Evolutionary conservation across 2,113 vertebrate species (phyloP), one percentile per base, ranked within the genome.

Genomic region (Castor canadensis): DNA sequence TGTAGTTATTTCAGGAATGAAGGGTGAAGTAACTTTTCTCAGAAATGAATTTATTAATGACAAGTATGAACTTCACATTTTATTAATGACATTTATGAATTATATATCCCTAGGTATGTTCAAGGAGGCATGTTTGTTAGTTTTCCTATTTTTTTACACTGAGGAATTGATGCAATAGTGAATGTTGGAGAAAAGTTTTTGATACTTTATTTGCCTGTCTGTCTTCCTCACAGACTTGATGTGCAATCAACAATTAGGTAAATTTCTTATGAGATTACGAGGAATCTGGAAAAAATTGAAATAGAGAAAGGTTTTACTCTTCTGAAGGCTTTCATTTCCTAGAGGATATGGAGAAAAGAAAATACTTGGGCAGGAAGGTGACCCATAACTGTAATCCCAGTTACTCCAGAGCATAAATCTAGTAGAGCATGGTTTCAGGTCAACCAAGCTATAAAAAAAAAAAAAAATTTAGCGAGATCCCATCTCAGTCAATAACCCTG

Each of bases 191-290:
- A 56, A 89, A 80, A 58, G 8, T 90, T 66, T 64, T 22, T 92
- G 66, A 54, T 84, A 69, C 69, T 94, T 85, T 95, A 30, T 56
- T 88, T 96, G 11, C 49, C n/a, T 71, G 64, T 85, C 71, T 85
- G 26, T 66, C 19, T 38, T 86, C 60, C 73, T 94, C 28, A 77
- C 62, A 91, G 77, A 77, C 52, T 91, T 94, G 62, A 95, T 96
- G 97, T 95, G 89, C 89, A 96, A 97, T 97, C 94, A 97, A 96
- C 79, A 94, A 84, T 93, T 95, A 96, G 86, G 80, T 73, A 96
- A 93, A 93, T 87, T 86, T 76, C 75, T 94, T 95, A 93, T 95
- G 79, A 94, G 64, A 72, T 94, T 95, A 97, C 69, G 83, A n/a
- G 32, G 67, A 52, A 60, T 75, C 30, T 92, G 75, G 62, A 77